phyloP scores from a whole-genome alignment of 2,888 invertebrate species.

The Julus scanicus region DNA sequence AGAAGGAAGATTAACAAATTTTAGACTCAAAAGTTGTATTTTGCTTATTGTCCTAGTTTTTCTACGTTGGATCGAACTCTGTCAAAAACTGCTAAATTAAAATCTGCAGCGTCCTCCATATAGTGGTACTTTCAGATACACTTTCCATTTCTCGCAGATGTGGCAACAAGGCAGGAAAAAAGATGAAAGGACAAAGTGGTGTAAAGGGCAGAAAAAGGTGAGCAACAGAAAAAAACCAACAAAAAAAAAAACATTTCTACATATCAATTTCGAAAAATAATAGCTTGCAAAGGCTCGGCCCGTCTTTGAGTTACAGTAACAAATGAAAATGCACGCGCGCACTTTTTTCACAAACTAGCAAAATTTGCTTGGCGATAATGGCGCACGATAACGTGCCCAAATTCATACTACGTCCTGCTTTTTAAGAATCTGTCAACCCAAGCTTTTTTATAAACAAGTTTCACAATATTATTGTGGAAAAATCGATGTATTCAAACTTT shows the following conservation, averaged over 20 bases:
- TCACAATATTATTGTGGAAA: too few species aligned
- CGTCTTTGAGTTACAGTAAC: not conserved
- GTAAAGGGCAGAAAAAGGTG: not conserved
- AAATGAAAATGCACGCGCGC: not conserved
- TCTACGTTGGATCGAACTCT: too few species aligned
- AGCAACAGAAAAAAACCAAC: not conserved
- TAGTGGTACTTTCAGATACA: not conserved
- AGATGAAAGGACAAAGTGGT: not conserved
- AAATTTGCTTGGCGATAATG: not conserved
- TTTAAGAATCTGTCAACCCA: not conserved
- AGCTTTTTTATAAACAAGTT: not conserved
- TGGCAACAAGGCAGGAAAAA: slow-evolving; percentile 26
- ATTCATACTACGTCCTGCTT: not conserved
- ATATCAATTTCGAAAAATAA: not conserved
- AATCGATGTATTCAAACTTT: too few species aligned
- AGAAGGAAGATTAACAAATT: too few species aligned
- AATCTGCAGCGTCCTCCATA: not conserved
- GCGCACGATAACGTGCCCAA: not conserved
- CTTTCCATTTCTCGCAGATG: not conserved
- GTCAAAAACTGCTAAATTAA: too few species aligned
- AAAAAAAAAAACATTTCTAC: not conserved
- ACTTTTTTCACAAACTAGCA: not conserved
- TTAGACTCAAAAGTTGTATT: too few species aligned
- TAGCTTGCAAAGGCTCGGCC: not conserved
- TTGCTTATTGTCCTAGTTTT: too few species aligned